Evolutionary conservation across 2,113 vertebrate species (phyloP).

Genomic region (Caranx melampygus): DNA sequence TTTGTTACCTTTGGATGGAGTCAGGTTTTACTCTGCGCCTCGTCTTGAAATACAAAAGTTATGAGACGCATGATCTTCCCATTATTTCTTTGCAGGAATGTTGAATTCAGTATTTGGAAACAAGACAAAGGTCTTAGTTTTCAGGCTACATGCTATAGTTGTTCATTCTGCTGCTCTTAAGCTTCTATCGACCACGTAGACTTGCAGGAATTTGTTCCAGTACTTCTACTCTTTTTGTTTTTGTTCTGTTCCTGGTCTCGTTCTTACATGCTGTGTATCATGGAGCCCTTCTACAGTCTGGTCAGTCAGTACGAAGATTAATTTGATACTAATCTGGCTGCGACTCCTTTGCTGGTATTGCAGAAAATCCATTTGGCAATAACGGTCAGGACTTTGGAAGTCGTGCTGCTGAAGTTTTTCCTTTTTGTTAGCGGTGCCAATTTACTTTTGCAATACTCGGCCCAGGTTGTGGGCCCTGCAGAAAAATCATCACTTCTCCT

Average conservation of each 20-base stretch:
- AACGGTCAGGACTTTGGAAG: slow-evolving; percentile 12
- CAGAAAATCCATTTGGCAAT: slow-evolving; percentile 41
- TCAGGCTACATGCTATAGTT: too few species aligned
- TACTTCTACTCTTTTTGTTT: neutral
- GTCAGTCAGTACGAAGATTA: slow-evolving; percentile 39
- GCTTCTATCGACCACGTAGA: too few species aligned
- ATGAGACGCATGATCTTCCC: neutral
- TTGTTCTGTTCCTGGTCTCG: neutral
- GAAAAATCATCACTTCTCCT: slow-evolving; percentile 31
- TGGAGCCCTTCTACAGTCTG: slow-evolving; percentile 20
- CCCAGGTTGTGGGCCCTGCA: slow-evolving; percentile 30
- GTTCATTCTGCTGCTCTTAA: neutral
- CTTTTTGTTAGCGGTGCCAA: slow-evolving; percentile 8
- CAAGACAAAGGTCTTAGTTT: too few species aligned
- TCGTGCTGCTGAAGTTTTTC: neutral
- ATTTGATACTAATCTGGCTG: slow-evolving; percentile 50
- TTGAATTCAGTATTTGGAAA: too few species aligned
- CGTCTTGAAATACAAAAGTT: neutral
- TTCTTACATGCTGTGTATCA: neutral
- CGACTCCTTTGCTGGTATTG: slow-evolving; percentile 19
- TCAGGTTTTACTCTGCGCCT: too few species aligned
- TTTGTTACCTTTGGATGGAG: neutral
- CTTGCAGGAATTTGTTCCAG: neutral
- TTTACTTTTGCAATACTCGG: slow-evolving; percentile 4
- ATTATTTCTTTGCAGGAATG: too few species aligned